phyloP scores from a whole-genome alignment of 1,140 invertebrate genomes.

The Bilobella aurantiaca region DNA sequence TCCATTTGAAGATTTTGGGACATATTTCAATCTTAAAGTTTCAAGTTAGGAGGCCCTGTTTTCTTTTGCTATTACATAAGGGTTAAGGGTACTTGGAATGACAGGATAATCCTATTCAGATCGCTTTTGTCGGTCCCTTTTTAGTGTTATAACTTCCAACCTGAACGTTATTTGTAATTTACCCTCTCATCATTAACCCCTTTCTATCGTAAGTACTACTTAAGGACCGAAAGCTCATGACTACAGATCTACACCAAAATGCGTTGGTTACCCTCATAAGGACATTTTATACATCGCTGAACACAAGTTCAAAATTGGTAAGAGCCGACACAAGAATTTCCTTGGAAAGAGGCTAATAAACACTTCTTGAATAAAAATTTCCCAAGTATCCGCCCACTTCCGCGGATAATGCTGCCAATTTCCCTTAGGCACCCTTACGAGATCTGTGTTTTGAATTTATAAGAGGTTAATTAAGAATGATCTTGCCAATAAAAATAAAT shows the following conservation, averaged over 20 bases:
- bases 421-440: too few relatives aligned
- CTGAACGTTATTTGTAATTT: not conserved
- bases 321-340: too few relatives aligned
- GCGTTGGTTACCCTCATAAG: not conserved
- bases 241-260: not conserved
- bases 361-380: too few relatives aligned
- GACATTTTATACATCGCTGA: not conserved
- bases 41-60: too few relatives aligned
- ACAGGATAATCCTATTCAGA: not conserved
- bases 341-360: too few relatives aligned
- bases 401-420: too few relatives aligned
- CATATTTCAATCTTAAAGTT: too few relatives aligned
- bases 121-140: not conserved
- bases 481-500: not conserved
- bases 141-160: not conserved
- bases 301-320: not conserved
- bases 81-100: not conserved
- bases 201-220: not conserved
- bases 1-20: too few relatives aligned
- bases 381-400: too few relatives aligned
- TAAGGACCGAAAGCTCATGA: not conserved
- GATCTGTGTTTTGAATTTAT: not conserved
- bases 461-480: not conserved
- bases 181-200: not conserved
- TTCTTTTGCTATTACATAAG: too few relatives aligned